Evolutionary conservation across 2,888 invertebrate genomes (phyloP).

Genomic region (Pediacus dermestoides): DNA sequence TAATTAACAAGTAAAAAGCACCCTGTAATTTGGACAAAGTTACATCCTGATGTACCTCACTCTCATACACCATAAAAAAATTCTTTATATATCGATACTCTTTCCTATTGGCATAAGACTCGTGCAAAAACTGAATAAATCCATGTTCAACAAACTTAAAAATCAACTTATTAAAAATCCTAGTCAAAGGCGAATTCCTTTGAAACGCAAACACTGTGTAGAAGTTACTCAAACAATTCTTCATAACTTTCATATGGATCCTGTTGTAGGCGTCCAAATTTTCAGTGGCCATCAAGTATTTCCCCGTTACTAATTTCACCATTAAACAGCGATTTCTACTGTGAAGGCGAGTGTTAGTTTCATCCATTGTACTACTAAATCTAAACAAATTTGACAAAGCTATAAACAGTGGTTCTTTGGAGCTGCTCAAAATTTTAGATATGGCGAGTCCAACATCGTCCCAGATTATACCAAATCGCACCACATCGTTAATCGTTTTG

Average conservation of each 20-base stretch:
- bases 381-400: too few relatives aligned
- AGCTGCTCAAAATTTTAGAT: too few relatives aligned
- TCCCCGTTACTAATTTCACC: slow-evolving; percentile 9
- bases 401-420: too few relatives aligned
- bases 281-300: slow-evolving; percentile 20
- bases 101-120: slow-evolving; percentile 7
- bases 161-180: slow-evolving; percentile 23
- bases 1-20: slow-evolving; percentile 25
- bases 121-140: slow-evolving; percentile 24
- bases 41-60: slow-evolving; percentile 13
- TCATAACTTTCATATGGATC: slow-evolving; percentile 20
- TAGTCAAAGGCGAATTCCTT: slow-evolving; percentile 26
- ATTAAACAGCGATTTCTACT: too few relatives aligned
- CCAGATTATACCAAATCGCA: slow-evolving; percentile 24
- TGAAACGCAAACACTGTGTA: slow-evolving; percentile 24
- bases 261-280: slow-evolving; percentile 21
- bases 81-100: slow-evolving; percentile 17
- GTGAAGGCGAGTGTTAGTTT: too few relatives aligned
- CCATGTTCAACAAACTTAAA: slow-evolving; percentile 22
- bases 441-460: too few relatives aligned
- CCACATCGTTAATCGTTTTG: slow-evolving; percentile 28
- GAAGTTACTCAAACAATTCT: slow-evolving; percentile 20
- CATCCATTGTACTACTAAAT: too few relatives aligned
- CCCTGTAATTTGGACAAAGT: slow-evolving; percentile 23
- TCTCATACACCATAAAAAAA: slow-evolving; percentile 12